Percentiles rank a stretch among this genome's conserved stretches.
Evolutionary conservation across 2,888 invertebrate genomes (phyloP).

Genomic region (Amiota minor): DNA sequence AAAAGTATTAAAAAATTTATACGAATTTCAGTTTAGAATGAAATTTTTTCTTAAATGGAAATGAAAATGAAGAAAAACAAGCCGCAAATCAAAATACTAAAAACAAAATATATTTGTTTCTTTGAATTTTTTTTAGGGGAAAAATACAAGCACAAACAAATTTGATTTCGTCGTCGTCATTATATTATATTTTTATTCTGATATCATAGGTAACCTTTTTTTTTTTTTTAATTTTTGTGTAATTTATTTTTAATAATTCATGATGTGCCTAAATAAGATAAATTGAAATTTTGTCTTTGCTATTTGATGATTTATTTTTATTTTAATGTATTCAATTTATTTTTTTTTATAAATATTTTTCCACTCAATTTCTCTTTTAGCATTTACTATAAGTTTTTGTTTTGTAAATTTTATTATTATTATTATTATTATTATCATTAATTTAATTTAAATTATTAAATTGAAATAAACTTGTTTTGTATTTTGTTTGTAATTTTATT

Average conservation of each 20-base stretch:
- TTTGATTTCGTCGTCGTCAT: too few relatives aligned
- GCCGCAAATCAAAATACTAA: too few relatives aligned
- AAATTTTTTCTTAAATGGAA: too few relatives aligned
- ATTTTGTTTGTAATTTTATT: conserved; percentile 47
- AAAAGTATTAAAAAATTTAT: too few relatives aligned
- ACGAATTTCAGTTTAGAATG: too few relatives aligned
- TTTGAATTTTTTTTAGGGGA: too few relatives aligned
- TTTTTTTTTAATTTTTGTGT: conserved; percentile 40
- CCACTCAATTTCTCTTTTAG: background rate
- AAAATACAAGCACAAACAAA: too few relatives aligned
- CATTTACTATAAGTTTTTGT: conserved; percentile 7
- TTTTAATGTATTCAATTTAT: conserved; percentile 20
- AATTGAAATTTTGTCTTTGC: conserved; percentile 26
- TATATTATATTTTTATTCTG: too few relatives aligned
- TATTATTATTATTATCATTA: conserved; percentile 26
- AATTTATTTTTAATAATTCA: conserved; percentile 49
- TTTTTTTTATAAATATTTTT: conserved; percentile 21
- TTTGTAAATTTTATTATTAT: background rate
- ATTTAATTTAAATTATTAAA: conserved; percentile 23
- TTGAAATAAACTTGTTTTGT: conserved; percentile 37
- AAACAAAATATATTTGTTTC: too few relatives aligned
- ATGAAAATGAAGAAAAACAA: too few relatives aligned
- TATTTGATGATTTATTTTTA: conserved; percentile 20
- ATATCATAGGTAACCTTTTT: background rate
- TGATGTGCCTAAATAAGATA: conserved; percentile 61